Conservation (phyloP, 2,797 vertebrate genomes). For the Spheniscus humboldti region DNA sequence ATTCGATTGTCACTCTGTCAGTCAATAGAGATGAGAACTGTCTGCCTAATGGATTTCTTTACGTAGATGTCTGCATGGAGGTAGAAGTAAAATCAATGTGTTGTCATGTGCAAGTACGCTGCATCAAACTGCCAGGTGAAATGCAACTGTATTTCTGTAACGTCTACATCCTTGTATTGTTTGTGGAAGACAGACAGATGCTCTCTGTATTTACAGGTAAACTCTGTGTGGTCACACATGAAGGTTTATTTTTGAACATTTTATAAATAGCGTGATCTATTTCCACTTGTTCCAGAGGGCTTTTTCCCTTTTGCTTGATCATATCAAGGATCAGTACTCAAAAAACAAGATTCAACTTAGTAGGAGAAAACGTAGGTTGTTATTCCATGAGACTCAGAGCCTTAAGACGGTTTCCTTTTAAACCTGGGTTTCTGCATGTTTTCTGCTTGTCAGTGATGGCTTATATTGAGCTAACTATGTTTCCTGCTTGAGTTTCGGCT, state of each 20-base stretch:
- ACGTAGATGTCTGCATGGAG: constrained; percentile 90
- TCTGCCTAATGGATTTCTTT: constrained; percentile 99
- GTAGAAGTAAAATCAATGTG: constrained; percentile 97
- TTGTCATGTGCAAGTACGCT: constrained; percentile 92
- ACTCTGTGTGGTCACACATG: neutral
- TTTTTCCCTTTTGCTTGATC: neutral
- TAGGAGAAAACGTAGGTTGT: neutral
- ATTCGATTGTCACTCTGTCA: constrained; percentile 97
- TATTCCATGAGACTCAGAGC: neutral
- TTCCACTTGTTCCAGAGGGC: neutral
- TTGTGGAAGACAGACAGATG: constrained; percentile 77
- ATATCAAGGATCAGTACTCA: neutral
- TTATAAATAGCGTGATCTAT: neutral
- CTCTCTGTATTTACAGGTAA: constrained; percentile 44
- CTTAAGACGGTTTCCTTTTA: neutral
- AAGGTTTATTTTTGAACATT: constrained; percentile 34
- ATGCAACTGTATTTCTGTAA: constrained; percentile 84
- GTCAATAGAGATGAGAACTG: constrained; percentile 97
- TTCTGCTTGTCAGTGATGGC: neutral
- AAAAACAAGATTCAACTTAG: neutral
- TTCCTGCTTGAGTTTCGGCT: neutral
- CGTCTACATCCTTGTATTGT: constrained; percentile 76
- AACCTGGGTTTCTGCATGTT: neutral
- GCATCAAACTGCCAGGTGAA: constrained; percentile 91
- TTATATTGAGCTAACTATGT: neutral